Percentiles rank a stretch among this genome's conserved stretches.
Conservation (phyloP, 1,140 invertebrate species). For the Lucilia sericata region DNA sequence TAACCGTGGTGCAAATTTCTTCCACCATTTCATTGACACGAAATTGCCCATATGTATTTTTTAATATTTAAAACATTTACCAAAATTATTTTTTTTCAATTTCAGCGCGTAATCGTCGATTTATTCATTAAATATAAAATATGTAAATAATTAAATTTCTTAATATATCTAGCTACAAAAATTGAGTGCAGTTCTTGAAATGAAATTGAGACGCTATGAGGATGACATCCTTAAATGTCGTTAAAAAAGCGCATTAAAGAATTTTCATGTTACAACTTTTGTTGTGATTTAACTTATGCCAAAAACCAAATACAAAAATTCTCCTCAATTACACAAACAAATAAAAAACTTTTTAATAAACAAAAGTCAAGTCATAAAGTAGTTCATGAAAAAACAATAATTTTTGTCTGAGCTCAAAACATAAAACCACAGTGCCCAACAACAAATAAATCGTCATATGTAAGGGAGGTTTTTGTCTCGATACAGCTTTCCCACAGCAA, state of each 20-base stretch:
- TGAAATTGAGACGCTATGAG: too few species aligned
- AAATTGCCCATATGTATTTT: too few species aligned
- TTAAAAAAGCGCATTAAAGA: neutral
- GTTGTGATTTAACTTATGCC: neutral
- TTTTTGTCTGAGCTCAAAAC: neutral
- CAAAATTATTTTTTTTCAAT: too few species aligned
- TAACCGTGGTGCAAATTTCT: too few species aligned
- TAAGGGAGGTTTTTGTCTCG: neutral
- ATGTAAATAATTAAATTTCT: too few species aligned
- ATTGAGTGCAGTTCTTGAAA: too few species aligned
- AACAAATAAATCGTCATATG: neutral
- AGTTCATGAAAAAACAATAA: neutral
- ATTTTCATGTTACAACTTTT: conserved; percentile 1
- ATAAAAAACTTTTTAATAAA: conserved; percentile 17
- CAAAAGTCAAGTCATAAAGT: neutral
- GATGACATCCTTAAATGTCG: too few species aligned
- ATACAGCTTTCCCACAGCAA: conserved; percentile 6
- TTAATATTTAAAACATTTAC: too few species aligned
- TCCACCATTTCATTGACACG: too few species aligned
- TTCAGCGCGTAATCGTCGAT: neutral
- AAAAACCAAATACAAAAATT: neutral
- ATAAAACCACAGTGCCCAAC: neutral
- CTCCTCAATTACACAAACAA: neutral
- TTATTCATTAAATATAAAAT: too few species aligned
- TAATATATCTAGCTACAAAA: too few species aligned